Conservation (phyloP, 2,113 vertebrate genomes). For the Ardeotis arabs region DNA sequence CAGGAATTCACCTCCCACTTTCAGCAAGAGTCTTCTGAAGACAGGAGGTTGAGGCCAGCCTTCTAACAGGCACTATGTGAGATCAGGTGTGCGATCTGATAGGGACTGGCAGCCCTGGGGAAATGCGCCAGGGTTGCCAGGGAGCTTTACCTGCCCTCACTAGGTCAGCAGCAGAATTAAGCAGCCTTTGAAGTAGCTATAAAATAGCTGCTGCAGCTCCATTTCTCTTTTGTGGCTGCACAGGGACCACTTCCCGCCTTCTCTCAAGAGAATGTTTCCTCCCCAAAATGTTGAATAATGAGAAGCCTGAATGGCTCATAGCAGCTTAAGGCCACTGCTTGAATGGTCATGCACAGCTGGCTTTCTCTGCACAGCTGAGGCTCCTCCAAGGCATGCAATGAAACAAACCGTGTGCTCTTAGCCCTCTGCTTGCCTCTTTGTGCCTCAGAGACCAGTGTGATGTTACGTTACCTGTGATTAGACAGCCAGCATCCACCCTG, state of each 20-base stretch:
- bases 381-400: fast-evolving
- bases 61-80: neutral
- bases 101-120: neutral
- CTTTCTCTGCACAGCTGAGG: neutral
- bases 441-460: fast-evolving
- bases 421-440: neutral
- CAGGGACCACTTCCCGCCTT: neutral
- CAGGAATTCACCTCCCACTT: neutral
- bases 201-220: neutral
- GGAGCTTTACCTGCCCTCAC: neutral
- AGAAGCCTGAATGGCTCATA: neutral
- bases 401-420: neutral
- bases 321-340: neutral
- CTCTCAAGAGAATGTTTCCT: neutral
- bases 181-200: neutral
- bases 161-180: neutral
- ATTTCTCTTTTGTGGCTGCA: neutral
- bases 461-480: neutral
- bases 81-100: neutral
- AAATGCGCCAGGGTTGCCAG: neutral
- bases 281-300: neutral
- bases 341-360: neutral
- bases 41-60: neutral
- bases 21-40: neutral
- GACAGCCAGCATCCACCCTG: neutral